phyloP scores from a whole-genome alignment of 2,113 vertebrate species.

The Burhinus oedicnemus region DNA sequence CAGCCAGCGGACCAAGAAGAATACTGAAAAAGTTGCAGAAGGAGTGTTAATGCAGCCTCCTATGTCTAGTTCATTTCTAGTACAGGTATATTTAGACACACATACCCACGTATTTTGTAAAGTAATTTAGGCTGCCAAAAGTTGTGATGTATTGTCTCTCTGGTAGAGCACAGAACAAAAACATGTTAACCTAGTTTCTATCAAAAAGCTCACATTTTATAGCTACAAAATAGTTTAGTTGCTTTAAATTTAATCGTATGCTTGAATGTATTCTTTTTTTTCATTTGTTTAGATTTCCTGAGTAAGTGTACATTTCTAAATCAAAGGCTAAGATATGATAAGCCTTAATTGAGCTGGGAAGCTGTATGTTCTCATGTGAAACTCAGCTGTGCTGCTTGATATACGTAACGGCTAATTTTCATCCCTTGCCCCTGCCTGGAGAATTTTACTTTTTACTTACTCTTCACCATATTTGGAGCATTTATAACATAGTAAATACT shows the following conservation, averaged over 20 bases:
- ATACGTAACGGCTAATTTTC: not conserved
- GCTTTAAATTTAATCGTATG: not conserved
- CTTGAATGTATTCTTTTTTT: not conserved
- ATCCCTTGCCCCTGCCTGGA: not conserved
- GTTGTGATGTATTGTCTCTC: not conserved
- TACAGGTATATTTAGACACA: not conserved
- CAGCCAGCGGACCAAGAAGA: not conserved
- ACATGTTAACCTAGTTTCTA: rapidly evolving
- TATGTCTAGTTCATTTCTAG: not conserved
- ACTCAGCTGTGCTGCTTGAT: not conserved
- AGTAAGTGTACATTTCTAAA: not conserved
- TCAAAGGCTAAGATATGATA: not conserved
- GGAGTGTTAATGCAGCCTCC: not conserved
- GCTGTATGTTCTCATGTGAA: not conserved
- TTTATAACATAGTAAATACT: not conserved
- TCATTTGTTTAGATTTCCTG: not conserved
- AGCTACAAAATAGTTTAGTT: not conserved
- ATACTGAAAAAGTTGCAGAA: not conserved
- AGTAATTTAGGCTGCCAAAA: not conserved
- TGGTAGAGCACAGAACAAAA: not conserved
- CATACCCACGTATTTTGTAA: not conserved
- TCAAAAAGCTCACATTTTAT: not conserved
- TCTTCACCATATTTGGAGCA: not conserved
- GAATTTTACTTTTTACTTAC: not conserved
- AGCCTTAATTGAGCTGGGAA: not conserved